These are phyloP conservation scores for Microctonus hyperodae DNA, from an alignment of 2,888 invertebrate species.

Conservation along the genomic window DNA sequence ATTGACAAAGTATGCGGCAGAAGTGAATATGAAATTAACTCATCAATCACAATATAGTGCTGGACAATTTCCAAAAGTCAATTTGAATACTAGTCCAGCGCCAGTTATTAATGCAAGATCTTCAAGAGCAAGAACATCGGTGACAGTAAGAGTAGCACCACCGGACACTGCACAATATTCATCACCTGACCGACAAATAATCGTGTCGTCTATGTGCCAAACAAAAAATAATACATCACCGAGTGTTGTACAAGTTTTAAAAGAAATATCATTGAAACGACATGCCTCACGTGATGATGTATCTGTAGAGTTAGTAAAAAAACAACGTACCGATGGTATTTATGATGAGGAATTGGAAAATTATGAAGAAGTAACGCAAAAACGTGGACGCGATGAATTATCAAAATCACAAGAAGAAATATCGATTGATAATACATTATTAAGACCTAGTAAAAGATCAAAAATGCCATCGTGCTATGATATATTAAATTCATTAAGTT, in stretches of 20 bases:
- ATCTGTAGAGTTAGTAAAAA: conserved; percentile 53
- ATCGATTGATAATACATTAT: conserved; percentile 47
- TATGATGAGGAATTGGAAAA: conserved; percentile 48
- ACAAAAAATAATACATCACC: conserved; percentile 37
- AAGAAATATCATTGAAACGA: conserved; percentile 57
- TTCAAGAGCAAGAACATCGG: conserved; percentile 49
- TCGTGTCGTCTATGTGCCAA: conserved; percentile 38
- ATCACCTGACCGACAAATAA: conserved; percentile 47
- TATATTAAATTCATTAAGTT: conserved; percentile 58
- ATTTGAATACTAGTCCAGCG: conserved; percentile 53
- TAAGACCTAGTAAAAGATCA: conserved; percentile 55
- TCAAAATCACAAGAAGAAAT: conserved; percentile 54
- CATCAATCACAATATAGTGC: conserved; percentile 56
- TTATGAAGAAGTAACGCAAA: conserved; percentile 57
- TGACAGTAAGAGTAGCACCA: conserved; percentile 57
- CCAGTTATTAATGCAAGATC: conserved; percentile 52
- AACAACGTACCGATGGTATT: conserved; percentile 53
- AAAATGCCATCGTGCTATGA: conserved; percentile 60
- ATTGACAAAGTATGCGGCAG: conserved; percentile 57
- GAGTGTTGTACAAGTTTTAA: conserved; percentile 49
- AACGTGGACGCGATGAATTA: conserved; percentile 56
- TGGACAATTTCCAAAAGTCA: conserved; percentile 60
- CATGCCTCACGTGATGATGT: conserved; percentile 59
- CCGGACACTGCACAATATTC: conserved; percentile 49
- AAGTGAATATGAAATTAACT: conserved; percentile 53